Evolutionary conservation across 2,113 vertebrate species (phyloP), one percentile per base, ranked within the genome.

Genomic region (Nipponia nippon): DNA sequence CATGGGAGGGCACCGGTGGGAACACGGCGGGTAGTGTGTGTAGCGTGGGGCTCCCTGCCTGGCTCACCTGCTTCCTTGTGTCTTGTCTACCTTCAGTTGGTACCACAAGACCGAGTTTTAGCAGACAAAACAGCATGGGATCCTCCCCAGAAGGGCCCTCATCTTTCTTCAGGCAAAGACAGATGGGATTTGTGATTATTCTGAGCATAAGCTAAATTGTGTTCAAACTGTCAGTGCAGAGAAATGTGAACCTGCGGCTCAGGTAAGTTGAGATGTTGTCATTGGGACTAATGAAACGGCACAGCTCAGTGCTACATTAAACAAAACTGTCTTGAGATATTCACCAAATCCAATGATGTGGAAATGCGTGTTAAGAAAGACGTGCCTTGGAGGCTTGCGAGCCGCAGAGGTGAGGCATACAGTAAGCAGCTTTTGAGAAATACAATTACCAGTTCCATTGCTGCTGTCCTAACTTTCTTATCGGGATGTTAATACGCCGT

Each of bases 251-350:
- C 87, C 34, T 87, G 72, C 29, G 12, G 65, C 47, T 93, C 80
- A 89, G 83, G 85, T 89, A 89, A 89, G 82, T 9, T 92, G 85
- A 93, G 72, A 87, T 93, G 79, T 83, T 95, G 79, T 95, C 70
- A 76, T 15, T 81, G 87, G 93, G 90, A 78, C 89, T 92, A 94
- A 96, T 94, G 76, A 96, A 96, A 93, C 70, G 81, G 55, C 82
- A 77, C 84, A 91, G 58, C 53, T 90, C 67, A 72, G 86, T 75
- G 78, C 90, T 91, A 75, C 63, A 67, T 93, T 94, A 95, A 91
- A 87, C 90, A 92, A 73, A 91, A 93, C 62, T 89, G 85, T 88
- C 71, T 69, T 83, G 88, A 95, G 81, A 40, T 65, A 89, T n/a
- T 93, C 63, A 52, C 90, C 87, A 80, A 81, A 79, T 80, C 73